These are phyloP conservation scores for rat (Rattus norvegicus) DNA, from an alignment of 2,113 vertebrate species.

Conservation along the genomic window DNA sequence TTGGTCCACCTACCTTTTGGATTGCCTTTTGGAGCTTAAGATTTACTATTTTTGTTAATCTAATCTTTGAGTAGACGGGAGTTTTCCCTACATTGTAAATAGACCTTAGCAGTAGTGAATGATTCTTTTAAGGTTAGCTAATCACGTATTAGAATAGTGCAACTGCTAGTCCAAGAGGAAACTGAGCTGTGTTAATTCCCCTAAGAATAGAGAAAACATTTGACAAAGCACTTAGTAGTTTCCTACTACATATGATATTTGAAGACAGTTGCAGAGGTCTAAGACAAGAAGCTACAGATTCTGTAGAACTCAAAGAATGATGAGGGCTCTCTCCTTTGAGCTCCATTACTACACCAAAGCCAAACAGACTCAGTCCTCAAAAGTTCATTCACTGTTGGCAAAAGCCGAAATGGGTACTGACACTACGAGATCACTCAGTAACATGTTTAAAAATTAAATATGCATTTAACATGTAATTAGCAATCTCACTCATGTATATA, in stretches of 20 bases:
- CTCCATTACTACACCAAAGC: not conserved
- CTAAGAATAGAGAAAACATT: not conserved
- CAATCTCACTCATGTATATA: not conserved
- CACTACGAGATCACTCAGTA: not conserved
- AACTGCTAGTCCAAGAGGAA: not conserved
- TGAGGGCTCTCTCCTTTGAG: not conserved
- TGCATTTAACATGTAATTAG: not conserved
- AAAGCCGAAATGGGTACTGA: not conserved
- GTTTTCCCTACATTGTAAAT: conserved; percentile 9
- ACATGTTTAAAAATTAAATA: conserved; percentile 42
- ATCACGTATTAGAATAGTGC: not conserved
- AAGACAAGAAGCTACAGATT: not conserved
- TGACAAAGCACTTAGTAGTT: not conserved
- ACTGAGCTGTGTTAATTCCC: not conserved
- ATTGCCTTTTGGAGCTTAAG: not conserved
- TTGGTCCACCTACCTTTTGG: not conserved
- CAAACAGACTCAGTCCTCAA: not conserved
- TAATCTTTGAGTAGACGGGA: not conserved
- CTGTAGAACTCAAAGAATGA: not conserved
- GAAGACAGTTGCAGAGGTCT: not conserved
- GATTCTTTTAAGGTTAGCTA: not conserved
- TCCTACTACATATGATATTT: not conserved
- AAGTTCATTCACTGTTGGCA: not conserved
- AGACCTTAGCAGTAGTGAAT: not conserved
- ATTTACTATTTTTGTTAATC: not conserved